A percentile compares a stretch with the other conserved stretches of the same genome.
Evolutionary conservation across 2,888 invertebrate species (phyloP).

Genomic region (Cinara cedri): DNA sequence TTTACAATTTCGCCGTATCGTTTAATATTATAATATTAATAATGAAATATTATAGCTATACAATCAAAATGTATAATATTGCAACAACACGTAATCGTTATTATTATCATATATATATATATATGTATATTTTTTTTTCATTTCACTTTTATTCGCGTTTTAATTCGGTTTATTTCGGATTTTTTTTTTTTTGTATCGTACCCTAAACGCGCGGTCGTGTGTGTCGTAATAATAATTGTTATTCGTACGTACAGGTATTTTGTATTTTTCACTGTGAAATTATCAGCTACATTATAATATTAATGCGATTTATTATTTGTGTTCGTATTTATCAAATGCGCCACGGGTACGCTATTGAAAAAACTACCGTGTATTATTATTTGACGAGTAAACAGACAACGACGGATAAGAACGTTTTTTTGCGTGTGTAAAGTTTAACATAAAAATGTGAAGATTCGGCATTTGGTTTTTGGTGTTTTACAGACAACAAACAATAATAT

Average conservation of each 20-base stretch:
- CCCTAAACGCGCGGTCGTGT: too few relatives aligned
- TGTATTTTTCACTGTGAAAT: constrained; percentile 7
- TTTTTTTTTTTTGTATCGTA: not conserved
- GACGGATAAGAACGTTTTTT: too few relatives aligned
- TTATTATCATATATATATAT: constrained; percentile 15
- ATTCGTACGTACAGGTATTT: not conserved
- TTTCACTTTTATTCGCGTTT: not conserved
- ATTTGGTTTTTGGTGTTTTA: too few relatives aligned
- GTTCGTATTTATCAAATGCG: not conserved
- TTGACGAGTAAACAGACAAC: not conserved
- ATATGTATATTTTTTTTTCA: not conserved
- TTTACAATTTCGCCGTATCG: constrained; percentile 31
- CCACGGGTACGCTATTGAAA: not conserved
- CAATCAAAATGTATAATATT: not conserved
- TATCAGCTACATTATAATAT: too few relatives aligned
- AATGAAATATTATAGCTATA: not conserved
- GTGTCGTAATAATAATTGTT: not conserved
- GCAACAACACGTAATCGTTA: not conserved
- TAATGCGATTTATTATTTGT: too few relatives aligned
- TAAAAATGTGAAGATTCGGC: not conserved
- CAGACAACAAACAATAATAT: constrained; percentile 9
- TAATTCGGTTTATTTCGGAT: constrained; percentile 8
- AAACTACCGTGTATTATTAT: not conserved
- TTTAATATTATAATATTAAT: too few relatives aligned
- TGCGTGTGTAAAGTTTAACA: constrained; percentile 26